phyloP scores from a whole-genome alignment of 2,797 vertebrate species.

The Poecile montanus region DNA sequence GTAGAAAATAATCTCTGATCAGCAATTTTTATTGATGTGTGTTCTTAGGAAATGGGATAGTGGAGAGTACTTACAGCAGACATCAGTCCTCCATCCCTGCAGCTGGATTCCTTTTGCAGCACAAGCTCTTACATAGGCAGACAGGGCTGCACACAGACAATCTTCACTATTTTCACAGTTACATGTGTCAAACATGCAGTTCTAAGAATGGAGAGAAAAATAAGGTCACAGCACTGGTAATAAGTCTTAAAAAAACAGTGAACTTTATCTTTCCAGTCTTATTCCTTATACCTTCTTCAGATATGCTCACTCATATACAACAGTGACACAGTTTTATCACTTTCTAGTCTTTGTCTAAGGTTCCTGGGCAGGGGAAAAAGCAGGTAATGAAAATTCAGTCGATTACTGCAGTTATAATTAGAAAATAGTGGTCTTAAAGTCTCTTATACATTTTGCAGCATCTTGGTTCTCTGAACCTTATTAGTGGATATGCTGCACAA shows the following conservation, averaged over 20 bases:
- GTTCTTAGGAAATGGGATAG: not conserved
- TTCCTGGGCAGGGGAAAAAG: not conserved
- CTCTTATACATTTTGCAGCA: not conserved
- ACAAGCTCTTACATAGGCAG: conserved; percentile 71
- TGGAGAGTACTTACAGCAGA: conserved; percentile 69
- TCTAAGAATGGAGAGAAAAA: conserved; percentile 71
- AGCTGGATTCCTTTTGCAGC: conserved; percentile 60
- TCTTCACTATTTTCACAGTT: conserved; percentile 91
- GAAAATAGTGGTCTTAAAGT: not conserved
- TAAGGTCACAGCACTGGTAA: not conserved
- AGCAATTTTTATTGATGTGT: not conserved
- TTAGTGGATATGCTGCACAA: not conserved
- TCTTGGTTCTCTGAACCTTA: not conserved
- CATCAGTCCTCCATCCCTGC: conserved; percentile 57
- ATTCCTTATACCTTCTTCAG: not conserved
- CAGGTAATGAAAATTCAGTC: not conserved
- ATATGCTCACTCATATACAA: not conserved
- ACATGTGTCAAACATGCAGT: conserved; percentile 91
- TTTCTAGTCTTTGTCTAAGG: not conserved
- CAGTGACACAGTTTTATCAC: not conserved
- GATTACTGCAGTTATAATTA: not conserved
- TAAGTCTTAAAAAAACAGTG: not conserved
- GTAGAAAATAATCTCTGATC: not conserved
- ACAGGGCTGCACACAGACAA: conserved; percentile 86
- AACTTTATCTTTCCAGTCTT: not conserved